Percentiles rank a stretch among this genome's conserved stretches.
Evolutionary conservation across 2,888 invertebrate species (phyloP).

Genomic region (Aporophyla lueneburgensis): DNA sequence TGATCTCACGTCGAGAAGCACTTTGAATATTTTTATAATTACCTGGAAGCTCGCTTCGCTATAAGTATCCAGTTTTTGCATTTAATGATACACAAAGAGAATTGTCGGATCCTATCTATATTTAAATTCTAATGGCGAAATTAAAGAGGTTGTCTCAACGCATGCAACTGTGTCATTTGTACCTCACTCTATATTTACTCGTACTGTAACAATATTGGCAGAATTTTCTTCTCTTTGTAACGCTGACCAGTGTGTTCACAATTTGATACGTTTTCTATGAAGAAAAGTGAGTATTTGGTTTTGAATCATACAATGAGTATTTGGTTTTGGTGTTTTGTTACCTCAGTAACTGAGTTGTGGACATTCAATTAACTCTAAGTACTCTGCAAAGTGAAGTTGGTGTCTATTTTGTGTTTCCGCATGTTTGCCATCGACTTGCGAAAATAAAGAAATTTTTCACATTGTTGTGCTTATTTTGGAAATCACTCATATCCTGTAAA

Average conservation of each 20-base stretch:
- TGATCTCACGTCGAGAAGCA: not conserved
- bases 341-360: too few species aligned
- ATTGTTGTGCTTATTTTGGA: too few species aligned
- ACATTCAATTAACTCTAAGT: too few species aligned
- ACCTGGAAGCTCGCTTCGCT: not conserved
- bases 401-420: too few species aligned
- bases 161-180: conserved; percentile 13
- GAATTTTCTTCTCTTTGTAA: too few species aligned
- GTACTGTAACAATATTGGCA: not conserved
- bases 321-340: too few species aligned
- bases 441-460: too few species aligned
- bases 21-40: conserved; percentile 44
- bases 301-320: too few species aligned
- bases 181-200: not conserved
- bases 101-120: conserved; percentile 39
- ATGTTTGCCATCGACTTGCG: too few species aligned
- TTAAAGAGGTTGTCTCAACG: conserved; percentile 9
- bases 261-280: not conserved
- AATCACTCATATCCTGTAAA: too few species aligned
- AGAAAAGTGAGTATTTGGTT: too few species aligned
- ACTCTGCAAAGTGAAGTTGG: too few species aligned
- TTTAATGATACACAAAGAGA: conserved; percentile 13
- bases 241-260: not conserved
- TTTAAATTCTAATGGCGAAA: conserved; percentile 29
- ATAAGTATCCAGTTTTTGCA: conserved; percentile 1